Percentiles rank a stretch among this genome's conserved stretches.
phyloP scores from a whole-genome alignment of 2,113 vertebrate genomes.

The Calyptommatus sinebrachiatus region DNA sequence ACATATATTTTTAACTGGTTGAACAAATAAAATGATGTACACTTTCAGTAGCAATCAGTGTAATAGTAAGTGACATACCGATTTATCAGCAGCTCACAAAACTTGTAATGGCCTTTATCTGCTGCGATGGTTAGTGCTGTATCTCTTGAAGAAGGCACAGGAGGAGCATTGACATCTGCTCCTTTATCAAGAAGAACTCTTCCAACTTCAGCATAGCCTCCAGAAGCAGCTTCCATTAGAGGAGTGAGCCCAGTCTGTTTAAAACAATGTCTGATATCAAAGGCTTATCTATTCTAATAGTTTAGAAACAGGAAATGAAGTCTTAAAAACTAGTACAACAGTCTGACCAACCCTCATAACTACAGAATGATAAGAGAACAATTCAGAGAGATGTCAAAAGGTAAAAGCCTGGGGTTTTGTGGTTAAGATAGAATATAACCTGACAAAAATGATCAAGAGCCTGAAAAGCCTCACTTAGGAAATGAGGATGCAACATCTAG shows the following conservation, averaged over 20 bases:
- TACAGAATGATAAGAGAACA: background rate
- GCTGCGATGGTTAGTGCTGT: slow-evolving; percentile 98
- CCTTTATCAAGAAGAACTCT: slow-evolving; percentile 97
- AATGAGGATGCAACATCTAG: no score
- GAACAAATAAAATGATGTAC: background rate
- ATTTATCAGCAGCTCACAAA: slow-evolving; percentile 97
- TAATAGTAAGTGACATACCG: slow-evolving; percentile 70
- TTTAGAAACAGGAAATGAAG: background rate
- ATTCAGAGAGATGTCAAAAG: background rate
- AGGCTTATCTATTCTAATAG: background rate
- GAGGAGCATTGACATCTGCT: slow-evolving; percentile 96
- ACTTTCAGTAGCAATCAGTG: accelerated
- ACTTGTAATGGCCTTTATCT: slow-evolving; percentile 99
- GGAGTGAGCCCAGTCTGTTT: slow-evolving; percentile 94
- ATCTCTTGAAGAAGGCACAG: slow-evolving; percentile 96
- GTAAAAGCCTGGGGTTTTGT: background rate
- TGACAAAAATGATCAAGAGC: no score
- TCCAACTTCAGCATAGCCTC: slow-evolving; percentile 97
- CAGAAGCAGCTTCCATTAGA: slow-evolving; percentile 97
- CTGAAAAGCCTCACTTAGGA: no score
- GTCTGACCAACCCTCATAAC: background rate
- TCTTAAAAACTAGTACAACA: background rate
- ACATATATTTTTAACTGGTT: background rate
- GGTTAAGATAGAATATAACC: background rate
- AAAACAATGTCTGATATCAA: slow-evolving; percentile 24